phyloP scores from a whole-genome alignment of 2,113 vertebrate species.

The Odontesthes bonariensis region DNA sequence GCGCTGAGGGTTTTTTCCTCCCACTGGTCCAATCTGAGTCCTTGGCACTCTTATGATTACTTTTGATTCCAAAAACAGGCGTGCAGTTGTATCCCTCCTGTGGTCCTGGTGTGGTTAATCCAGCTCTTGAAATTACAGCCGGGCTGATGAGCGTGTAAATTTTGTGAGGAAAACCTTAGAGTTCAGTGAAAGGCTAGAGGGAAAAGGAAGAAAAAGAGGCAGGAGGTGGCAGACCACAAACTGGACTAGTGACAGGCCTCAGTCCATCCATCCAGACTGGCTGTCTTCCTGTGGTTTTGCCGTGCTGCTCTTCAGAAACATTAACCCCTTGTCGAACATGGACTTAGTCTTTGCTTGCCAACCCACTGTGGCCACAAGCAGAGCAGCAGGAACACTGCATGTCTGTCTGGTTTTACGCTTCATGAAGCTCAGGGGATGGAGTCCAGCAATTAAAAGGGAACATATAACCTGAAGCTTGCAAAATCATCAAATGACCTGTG shows the following conservation, averaged over 20 bases:
- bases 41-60: constrained; percentile 56
- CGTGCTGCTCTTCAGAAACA: constrained; percentile 61
- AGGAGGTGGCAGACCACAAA: constrained; percentile 52
- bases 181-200: constrained; percentile 66
- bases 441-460: constrained; percentile 49
- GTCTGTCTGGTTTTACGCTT: constrained; percentile 50
- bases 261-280: constrained; percentile 69
- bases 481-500: constrained; percentile 54
- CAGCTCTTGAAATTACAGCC: constrained; percentile 54
- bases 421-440: constrained; percentile 34
- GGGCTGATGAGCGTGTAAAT: constrained; percentile 66
- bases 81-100: constrained; percentile 45
- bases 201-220: constrained; percentile 39
- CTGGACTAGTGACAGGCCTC: constrained; percentile 73
- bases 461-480: constrained; percentile 41
- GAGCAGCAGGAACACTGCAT: constrained; percentile 38
- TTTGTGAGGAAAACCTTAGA: constrained; percentile 54
- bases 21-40: constrained; percentile 31
- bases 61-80: constrained; percentile 62
- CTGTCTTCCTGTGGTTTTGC: constrained; percentile 78
- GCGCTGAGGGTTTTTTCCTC: constrained; percentile 15
- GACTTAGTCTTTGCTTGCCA: constrained; percentile 36
- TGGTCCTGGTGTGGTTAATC: constrained; percentile 49
- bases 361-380: constrained; percentile 58
- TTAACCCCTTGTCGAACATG: constrained; percentile 79